Conservation (phyloP, 2,888 invertebrate genomes). For the Drosophila kuntzei region DNA sequence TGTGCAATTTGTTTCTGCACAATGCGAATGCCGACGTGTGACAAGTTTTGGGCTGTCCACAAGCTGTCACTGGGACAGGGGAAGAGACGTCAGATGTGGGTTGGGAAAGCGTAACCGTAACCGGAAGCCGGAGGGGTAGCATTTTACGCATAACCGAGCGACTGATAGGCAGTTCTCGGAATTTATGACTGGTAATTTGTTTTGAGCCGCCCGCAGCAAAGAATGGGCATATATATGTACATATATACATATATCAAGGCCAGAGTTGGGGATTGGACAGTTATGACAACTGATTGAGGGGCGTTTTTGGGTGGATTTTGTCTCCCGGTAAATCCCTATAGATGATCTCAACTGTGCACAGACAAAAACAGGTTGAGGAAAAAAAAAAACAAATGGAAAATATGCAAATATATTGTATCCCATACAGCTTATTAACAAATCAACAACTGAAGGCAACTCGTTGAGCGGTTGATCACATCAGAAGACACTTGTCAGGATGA, state of each 20-base stretch:
- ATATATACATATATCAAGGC: slow-evolving; percentile 37
- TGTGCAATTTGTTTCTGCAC: slow-evolving; percentile 50
- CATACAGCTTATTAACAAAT: slow-evolving; percentile 20
- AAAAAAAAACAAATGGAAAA: background rate
- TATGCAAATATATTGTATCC: slow-evolving; percentile 25
- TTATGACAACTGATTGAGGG: slow-evolving; percentile 67
- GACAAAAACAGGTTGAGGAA: slow-evolving; percentile 1
- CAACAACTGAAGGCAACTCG: slow-evolving; percentile 7
- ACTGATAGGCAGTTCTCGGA: slow-evolving; percentile 68
- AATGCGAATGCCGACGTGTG: slow-evolving; percentile 37
- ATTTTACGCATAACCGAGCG: slow-evolving; percentile 68
- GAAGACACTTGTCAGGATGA: slow-evolving; percentile 71
- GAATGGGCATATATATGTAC: slow-evolving; percentile 32
- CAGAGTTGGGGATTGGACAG: slow-evolving; percentile 17
- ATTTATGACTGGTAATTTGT: slow-evolving; percentile 79
- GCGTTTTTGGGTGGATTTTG: slow-evolving; percentile 24
- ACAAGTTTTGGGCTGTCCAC: slow-evolving; percentile 77
- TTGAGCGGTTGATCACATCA: slow-evolving; percentile 3
- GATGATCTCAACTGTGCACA: slow-evolving; percentile 74
- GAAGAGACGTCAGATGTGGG: background rate
- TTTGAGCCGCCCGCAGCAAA: slow-evolving; percentile 38
- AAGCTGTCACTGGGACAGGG: slow-evolving; percentile 57
- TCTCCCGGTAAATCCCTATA: slow-evolving; percentile 12
- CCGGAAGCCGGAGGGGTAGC: slow-evolving; percentile 18
- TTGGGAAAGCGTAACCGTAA: slow-evolving; percentile 3